These are phyloP conservation scores for Anguilla marmorata DNA, from an alignment of 2,797 vertebrate genomes.

Conservation along the genomic window DNA sequence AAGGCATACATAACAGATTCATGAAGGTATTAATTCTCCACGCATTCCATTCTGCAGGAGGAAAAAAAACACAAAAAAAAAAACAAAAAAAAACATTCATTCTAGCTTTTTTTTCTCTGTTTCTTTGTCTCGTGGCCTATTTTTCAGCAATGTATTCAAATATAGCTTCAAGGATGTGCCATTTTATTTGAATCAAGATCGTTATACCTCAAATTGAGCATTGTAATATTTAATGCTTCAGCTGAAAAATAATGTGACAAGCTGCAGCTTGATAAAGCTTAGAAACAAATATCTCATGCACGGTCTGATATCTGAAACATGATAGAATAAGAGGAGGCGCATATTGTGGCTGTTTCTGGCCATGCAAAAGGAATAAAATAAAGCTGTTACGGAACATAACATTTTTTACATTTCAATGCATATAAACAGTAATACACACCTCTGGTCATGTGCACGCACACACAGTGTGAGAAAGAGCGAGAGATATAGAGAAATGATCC, in stretches of 20 bases:
- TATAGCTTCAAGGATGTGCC: background rate
- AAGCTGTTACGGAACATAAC: background rate
- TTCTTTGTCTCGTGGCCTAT: background rate
- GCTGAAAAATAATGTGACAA: background rate
- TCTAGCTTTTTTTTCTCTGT: background rate
- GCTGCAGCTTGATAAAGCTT: background rate
- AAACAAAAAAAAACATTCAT: too few species aligned
- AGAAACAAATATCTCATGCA: background rate
- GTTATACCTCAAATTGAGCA: background rate
- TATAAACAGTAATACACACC: constrained; percentile 27
- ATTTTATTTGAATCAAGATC: background rate
- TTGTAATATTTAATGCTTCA: background rate
- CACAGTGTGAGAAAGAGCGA: background rate
- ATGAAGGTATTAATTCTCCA: background rate
- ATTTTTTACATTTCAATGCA: background rate
- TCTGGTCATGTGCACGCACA: background rate
- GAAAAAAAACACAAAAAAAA: background rate
- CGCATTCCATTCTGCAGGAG: background rate
- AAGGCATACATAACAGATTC: background rate
- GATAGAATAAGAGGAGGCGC: background rate
- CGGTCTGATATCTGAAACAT: background rate
- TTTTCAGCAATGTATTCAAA: background rate
- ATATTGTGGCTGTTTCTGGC: background rate
- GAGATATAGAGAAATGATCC: constrained; percentile 10
- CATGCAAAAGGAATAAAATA: background rate